Conservation (phyloP, 1,140 invertebrate species). For the Propsilocerus akamusi region DNA sequence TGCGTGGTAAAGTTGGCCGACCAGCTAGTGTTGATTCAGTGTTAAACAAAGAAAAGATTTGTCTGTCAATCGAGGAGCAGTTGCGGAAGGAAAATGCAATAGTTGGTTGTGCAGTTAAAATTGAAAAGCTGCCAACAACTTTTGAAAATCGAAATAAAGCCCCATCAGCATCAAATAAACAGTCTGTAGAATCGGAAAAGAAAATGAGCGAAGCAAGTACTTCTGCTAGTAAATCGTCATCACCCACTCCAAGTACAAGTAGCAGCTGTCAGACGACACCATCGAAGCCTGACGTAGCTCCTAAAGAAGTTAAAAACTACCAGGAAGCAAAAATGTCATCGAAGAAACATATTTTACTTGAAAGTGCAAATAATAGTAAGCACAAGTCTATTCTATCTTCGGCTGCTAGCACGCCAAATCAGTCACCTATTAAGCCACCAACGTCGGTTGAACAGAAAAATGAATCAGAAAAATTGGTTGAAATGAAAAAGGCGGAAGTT, state of each 20-base stretch:
- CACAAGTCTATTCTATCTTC: neutral
- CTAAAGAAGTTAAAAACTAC: neutral
- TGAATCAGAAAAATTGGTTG: constrained; percentile 12
- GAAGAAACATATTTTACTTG: neutral
- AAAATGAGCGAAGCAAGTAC: neutral
- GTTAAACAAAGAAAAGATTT: constrained; percentile 7
- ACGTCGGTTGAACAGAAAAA: neutral
- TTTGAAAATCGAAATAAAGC: neutral
- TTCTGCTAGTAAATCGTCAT: neutral
- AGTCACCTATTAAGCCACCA: too few species aligned
- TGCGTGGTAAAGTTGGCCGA: constrained; percentile 16
- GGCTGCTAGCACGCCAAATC: neutral
- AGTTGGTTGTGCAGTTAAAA: neutral
- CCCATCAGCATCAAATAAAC: neutral
- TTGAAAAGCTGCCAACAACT: neutral
- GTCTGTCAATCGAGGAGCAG: neutral
- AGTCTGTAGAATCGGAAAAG: neutral
- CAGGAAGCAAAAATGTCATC: neutral
- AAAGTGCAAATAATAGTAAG: neutral
- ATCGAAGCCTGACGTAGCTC: neutral
- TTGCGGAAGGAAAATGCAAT: neutral
- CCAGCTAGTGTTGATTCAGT: constrained; percentile 19
- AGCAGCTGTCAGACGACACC: neutral
- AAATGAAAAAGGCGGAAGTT: constrained; percentile 9
- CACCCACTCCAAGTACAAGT: neutral